Evolutionary conservation across 2,888 invertebrate species (phyloP).

Genomic region (Proisotoma minuta): DNA sequence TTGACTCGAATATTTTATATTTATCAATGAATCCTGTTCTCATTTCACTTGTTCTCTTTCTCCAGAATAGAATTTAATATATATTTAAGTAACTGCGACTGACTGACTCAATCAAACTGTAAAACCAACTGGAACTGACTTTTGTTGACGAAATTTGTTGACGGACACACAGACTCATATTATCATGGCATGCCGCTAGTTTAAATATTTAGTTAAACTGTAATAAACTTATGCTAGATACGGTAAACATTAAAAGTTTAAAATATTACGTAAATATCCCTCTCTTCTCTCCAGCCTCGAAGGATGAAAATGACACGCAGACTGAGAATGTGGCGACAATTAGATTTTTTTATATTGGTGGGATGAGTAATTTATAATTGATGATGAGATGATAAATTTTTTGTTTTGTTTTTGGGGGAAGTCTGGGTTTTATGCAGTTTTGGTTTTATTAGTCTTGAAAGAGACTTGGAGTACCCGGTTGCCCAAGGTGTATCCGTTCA

Average conservation of each 20-base stretch:
- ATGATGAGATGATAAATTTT: constrained; percentile 2
- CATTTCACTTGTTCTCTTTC: no score
- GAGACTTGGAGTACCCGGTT: constrained; percentile 95
- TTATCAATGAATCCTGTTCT: no score
- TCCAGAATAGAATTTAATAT: no score
- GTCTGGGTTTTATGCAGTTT: constrained; percentile 51
- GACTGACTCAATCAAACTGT: background rate
- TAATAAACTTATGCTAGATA: background rate
- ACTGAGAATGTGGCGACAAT: no score
- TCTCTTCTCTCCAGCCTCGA: background rate
- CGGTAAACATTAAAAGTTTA: constrained; percentile 1
- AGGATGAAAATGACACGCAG: background rate
- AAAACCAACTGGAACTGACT: background rate
- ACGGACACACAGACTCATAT: background rate
- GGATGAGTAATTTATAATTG: background rate
- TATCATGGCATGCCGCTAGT: background rate
- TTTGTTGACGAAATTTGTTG: background rate
- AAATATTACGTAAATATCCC: constrained; percentile 5
- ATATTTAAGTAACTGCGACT: background rate
- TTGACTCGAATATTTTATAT: constrained; percentile 4
- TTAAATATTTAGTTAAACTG: no score
- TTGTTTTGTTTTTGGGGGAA: background rate
- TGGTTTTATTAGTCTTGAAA: constrained; percentile 90
- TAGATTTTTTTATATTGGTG: background rate
- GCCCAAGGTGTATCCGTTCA: constrained; percentile 92